These are phyloP conservation scores for Euthynnus affinis DNA, from an alignment of 2,797 vertebrate genomes.

Conservation along the genomic window DNA sequence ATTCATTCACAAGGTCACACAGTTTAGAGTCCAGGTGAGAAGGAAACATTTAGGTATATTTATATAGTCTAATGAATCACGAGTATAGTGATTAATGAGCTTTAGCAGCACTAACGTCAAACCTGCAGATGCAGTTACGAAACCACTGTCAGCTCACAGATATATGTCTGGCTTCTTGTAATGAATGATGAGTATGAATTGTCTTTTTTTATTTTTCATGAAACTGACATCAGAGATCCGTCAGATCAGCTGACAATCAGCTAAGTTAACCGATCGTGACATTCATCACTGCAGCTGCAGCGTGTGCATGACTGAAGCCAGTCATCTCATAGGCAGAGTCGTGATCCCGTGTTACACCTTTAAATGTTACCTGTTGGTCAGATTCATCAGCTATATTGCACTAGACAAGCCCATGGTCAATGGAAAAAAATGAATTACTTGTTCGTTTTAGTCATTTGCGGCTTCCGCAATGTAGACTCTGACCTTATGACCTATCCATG, in stretches of 20 bases:
- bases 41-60: background rate
- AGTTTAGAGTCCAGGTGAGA: background rate
- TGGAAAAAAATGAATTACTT: background rate
- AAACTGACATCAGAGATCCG: no score
- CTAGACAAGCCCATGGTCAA: conserved; percentile 4
- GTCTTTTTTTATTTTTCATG: background rate
- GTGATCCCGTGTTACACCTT: background rate
- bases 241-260: background rate
- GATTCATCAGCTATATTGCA: background rate
- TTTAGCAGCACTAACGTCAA: background rate
- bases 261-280: background rate
- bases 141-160: background rate
- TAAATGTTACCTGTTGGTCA: rapidly evolving
- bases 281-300: background rate
- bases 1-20: conserved; percentile 76
- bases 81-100: no score
- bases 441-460: conserved; percentile 19
- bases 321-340: no score
- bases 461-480: conserved; percentile 33
- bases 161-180: background rate
- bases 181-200: background rate
- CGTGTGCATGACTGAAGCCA: conserved; percentile 5
- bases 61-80: background rate
- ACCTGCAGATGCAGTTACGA: background rate
- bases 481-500: conserved; percentile 25